Conservation (phyloP, 2,797 vertebrate genomes). For the Esox lucius region DNA sequence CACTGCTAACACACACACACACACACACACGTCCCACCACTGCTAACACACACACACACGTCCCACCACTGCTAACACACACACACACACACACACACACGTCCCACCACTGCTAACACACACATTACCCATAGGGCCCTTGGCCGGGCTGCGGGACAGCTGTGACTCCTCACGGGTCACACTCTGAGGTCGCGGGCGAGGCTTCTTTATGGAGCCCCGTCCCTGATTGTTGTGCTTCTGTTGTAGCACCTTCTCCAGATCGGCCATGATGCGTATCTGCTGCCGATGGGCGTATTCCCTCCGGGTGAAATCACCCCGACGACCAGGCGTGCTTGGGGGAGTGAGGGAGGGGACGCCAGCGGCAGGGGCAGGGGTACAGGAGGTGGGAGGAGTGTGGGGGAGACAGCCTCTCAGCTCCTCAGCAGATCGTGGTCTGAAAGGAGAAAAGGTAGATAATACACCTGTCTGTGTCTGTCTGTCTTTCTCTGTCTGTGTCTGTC, state of each 20-base stretch:
- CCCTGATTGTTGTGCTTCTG: conserved; percentile 66
- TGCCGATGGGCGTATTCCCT: conserved; percentile 81
- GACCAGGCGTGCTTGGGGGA: conserved; percentile 68
- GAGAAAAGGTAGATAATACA: neutral
- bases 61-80: too few species aligned
- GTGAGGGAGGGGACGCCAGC: conserved; percentile 54
- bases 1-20: too few species aligned
- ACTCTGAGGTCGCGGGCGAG: conserved; percentile 73
- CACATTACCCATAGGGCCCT: conserved; percentile 72
- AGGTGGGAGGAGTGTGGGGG: conserved; percentile 56
- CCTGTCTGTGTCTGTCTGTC: neutral
- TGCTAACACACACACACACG: too few species aligned
- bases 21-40: too few species aligned
- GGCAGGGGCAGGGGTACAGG: conserved; percentile 43
- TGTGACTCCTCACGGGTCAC: conserved; percentile 81
- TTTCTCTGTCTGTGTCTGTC: too few species aligned
- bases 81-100: too few species aligned
- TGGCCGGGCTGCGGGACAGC: conserved; percentile 80
- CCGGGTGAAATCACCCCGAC: conserved; percentile 81
- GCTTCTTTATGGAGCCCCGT: conserved; percentile 57
- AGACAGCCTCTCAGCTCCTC: conserved; percentile 46
- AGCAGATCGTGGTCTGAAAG: conserved; percentile 42
- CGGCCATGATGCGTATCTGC: conserved; percentile 86
- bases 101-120: too few species aligned
- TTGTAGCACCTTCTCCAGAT: conserved; percentile 85